phyloP scores from a whole-genome alignment of 2,888 invertebrate species.

The Epinotia brunnichana region DNA sequence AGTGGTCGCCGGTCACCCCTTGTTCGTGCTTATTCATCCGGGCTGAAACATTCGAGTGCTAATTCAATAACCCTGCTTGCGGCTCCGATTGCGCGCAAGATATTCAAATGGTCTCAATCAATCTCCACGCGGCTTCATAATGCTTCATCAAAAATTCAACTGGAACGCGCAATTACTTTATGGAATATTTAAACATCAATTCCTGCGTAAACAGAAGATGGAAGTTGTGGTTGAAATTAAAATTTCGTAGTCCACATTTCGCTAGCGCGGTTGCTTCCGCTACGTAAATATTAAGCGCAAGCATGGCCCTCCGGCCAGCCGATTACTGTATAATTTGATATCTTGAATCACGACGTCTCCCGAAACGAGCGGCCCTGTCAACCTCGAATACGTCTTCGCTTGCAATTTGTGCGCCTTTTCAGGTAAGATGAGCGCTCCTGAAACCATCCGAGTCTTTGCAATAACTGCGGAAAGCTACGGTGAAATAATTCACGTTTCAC shows the following conservation, averaged over 20 bases:
- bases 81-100: conserved; percentile 73
- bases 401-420: conserved; percentile 78
- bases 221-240: conserved; percentile 74
- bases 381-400: conserved; percentile 73
- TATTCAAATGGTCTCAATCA: conserved; percentile 80
- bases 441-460: conserved; percentile 31
- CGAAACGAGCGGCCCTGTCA: conserved; percentile 67
- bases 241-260: conserved; percentile 73
- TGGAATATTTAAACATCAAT: conserved; percentile 78
- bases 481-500: conserved; percentile 36
- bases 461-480: conserved; percentile 37
- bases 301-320: conserved; percentile 63
- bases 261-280: conserved; percentile 72
- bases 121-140: conserved; percentile 72
- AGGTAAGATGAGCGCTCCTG: conserved; percentile 56
- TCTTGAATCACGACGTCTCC: conserved; percentile 74
- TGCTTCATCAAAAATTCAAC: conserved; percentile 80
- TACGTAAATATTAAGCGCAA: conserved; percentile 75
- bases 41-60: conserved; percentile 73
- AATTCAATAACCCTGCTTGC: conserved; percentile 70
- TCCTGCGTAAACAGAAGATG: conserved; percentile 73
- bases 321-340: conserved; percentile 80
- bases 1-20: conserved; percentile 55
- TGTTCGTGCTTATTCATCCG: conserved; percentile 69
- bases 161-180: conserved; percentile 76